These are phyloP conservation scores for Promerops cafer DNA, from an alignment of 2,113 vertebrate genomes.

Conservation along the genomic window DNA sequence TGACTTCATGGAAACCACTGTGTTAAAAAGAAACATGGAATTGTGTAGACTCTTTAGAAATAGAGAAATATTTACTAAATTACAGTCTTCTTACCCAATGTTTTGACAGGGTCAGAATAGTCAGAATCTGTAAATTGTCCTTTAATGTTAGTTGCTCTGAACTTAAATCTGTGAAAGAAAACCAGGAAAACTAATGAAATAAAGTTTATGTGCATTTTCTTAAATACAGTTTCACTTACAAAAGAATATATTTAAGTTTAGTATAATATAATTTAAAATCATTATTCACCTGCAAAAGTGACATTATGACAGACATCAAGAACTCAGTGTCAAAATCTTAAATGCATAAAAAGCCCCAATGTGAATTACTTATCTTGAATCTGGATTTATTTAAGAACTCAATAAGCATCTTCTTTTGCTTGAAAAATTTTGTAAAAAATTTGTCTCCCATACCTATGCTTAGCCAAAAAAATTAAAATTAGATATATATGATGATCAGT, in stretches of 20 bases:
- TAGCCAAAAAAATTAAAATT: neutral
- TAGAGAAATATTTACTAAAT: neutral
- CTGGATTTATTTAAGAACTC: neutral
- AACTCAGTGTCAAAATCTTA: neutral
- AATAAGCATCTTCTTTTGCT: neutral
- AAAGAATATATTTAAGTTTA: neutral
- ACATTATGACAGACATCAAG: neutral
- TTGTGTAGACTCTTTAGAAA: neutral
- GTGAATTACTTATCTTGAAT: neutral
- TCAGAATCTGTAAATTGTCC: conserved; percentile 94
- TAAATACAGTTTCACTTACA: neutral
- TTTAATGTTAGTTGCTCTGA: conserved; percentile 89
- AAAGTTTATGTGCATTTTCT: neutral
- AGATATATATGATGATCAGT: neutral
- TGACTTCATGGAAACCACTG: neutral
- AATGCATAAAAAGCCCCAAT: neutral
- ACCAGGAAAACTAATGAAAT: neutral
- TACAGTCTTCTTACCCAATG: conserved; percentile 77
- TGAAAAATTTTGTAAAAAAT: neutral
- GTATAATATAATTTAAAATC: neutral
- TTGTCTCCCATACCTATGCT: neutral
- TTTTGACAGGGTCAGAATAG: conserved; percentile 88
- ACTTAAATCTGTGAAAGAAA: conserved; percentile 86
- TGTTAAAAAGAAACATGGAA: neutral
- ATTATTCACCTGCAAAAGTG: neutral